Evolutionary conservation across 2,888 invertebrate species (phyloP), one percentile per base, ranked within the genome.

Genomic region (Abrostola triplasia): DNA sequence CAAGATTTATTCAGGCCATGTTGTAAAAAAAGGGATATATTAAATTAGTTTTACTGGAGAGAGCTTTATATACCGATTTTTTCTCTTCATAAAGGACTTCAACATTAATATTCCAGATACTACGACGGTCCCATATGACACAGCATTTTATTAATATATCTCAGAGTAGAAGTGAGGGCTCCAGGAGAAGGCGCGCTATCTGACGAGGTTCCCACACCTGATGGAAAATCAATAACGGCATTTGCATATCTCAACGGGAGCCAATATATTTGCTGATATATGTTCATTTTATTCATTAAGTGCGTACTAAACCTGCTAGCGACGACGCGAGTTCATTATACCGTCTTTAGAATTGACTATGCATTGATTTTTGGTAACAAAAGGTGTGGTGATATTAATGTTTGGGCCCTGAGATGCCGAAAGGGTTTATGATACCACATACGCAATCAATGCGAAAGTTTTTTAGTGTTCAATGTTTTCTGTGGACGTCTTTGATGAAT

Each of bases 211-310:
- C 49, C 58, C 53, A 70, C 76, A 79, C 80, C 78, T 84, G 84
- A 86, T 84, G 78, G 80, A 74, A 85, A 86, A 86, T 86, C 87
- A 81, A 87, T 87, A 82, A 73, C 47, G 62, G 42, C 62, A 84
- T 87, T 84, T 83, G 79, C 86, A 84, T 87, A 84, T 81, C 78
- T 83, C 68, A 68, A 64, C 67, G 72, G 66, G 55, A 55, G 51
- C 47, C 76, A 54, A 60, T 68, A 64, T 68, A 76, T 72, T 67
- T 65, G 55, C 54, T 59, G 64, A 70, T 67, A 59, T 69, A 66
- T 64, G 73, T 50, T 68, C 68, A 73, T 77, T 76, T 73, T 71
- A 69, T 78, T 70, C 78, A 77, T 69, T 70, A 74, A 67, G 49
- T 52, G 36, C 57, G 52, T 52, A 51, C 12, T 51, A 50, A 64